Evolutionary conservation across 2,888 invertebrate genomes (phyloP).

Genomic region (Pandemis cinnamomeana): DNA sequence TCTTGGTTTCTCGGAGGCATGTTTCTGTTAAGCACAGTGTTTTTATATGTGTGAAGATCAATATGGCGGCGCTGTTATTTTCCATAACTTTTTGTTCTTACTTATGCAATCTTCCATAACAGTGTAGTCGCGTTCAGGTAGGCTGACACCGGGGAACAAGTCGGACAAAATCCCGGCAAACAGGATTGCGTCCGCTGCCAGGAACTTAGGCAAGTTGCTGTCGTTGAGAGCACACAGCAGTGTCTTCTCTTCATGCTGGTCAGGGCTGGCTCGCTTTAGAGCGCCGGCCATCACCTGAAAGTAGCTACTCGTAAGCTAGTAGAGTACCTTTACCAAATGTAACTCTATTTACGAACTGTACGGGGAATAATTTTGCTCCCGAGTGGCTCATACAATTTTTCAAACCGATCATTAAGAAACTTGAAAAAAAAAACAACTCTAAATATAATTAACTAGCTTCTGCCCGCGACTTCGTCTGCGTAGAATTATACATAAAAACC

Average conservation of each 20-base stretch:
- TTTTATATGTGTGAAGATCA: constrained; percentile 43
- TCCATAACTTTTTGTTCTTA: constrained; percentile 52
- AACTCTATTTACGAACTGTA: no score
- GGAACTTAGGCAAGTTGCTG: constrained; percentile 95
- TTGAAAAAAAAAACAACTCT: no score
- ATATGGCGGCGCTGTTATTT: neutral
- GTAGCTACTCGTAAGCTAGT: no score
- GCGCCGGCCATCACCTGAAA: constrained; percentile 93
- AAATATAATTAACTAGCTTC: no score
- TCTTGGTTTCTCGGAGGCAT: constrained; percentile 75
- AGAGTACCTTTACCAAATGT: no score
- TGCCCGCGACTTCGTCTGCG: no score
- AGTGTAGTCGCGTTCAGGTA: constrained; percentile 92
- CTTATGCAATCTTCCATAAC: constrained; percentile 87
- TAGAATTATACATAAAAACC: no score
- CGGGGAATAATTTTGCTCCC: no score
- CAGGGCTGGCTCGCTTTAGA: constrained; percentile 92
- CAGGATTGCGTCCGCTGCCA: constrained; percentile 92
- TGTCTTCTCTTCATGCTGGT: constrained; percentile 93
- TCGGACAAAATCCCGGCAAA: constrained; percentile 96
- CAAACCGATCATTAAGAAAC: no score
- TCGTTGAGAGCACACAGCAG: constrained; percentile 94
- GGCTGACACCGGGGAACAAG: constrained; percentile 92
- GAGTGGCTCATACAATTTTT: no score
- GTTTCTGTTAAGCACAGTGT: constrained; percentile 48